Conservation (phyloP, 1,140 invertebrate genomes). For the Pachyrhynchus sulphureomaculatus region DNA sequence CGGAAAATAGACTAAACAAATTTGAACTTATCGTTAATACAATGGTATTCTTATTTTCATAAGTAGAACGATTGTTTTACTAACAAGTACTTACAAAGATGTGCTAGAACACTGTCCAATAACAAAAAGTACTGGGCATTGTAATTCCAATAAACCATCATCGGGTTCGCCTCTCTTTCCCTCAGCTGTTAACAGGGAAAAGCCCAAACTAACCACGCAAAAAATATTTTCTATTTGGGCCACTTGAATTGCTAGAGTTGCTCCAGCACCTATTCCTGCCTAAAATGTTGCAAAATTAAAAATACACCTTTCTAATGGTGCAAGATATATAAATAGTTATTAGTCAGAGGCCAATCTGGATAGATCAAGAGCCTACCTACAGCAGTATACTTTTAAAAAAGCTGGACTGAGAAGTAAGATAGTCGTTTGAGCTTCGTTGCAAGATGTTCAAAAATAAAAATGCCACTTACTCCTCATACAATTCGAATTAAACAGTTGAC, state of each 20-base stretch:
- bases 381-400: too few relatives aligned
- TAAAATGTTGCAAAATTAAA: not conserved
- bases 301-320: not conserved
- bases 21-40: too few relatives aligned
- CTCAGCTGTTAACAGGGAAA: constrained; percentile 73
- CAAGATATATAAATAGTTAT: not conserved
- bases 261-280: constrained; percentile 74
- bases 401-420: too few relatives aligned
- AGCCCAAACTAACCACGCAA: constrained; percentile 78
- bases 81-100: constrained; percentile 48
- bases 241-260: constrained; percentile 70
- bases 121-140: constrained; percentile 76
- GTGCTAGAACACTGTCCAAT: constrained; percentile 73
- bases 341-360: too few relatives aligned
- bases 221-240: constrained; percentile 67
- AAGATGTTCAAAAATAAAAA: too few relatives aligned
- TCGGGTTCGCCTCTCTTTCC: constrained; percentile 77
- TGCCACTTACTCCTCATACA: too few relatives aligned
- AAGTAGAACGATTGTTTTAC: too few relatives aligned
- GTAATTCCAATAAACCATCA: constrained; percentile 72
- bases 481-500: too few relatives aligned
- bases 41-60: too few relatives aligned
- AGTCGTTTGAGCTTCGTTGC: too few relatives aligned
- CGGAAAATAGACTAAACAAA: too few relatives aligned
- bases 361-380: too few relatives aligned